Evolutionary conservation across 2,888 invertebrate species (phyloP), one percentile per base, ranked within the genome.

Genomic region (Mythimna vitellina): DNA sequence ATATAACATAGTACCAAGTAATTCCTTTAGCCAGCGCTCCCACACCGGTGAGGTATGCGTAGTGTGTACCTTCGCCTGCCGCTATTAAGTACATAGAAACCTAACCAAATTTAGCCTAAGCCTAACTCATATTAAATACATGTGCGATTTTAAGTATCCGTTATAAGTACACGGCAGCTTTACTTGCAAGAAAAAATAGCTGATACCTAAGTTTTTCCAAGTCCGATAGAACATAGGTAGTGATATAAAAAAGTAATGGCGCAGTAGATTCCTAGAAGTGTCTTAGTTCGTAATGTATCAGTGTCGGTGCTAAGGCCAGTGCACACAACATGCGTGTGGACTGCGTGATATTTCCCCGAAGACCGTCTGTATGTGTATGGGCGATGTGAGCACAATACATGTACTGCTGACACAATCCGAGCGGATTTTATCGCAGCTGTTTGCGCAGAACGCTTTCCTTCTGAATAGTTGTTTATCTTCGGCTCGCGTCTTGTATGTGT

Each of bases 261-360:
- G 5, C 10, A 38, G 22, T 14, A 10, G 14, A 25, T 63, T 25
- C 25, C 25, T 38, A 51, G 51, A n/a, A 57, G n/a, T 17, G n/a
- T 25, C 46, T 10, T 29, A 56, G 17, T 25, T n/a, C 17, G 3
- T 12, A 46, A 35, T 54, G 25, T 56, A 17, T 38, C 46, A 25
- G 25, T n/a, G 35, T 61, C 35, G 46, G 17, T 29, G 25, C 25
- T 62, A 14, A 22, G 22, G 38, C 29, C 8, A 38, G 70, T 25
- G 14, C 42, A 29, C 57, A 61, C 53, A n/a, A 20, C 42, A 9
- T n/a, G 57, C 42, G 35, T 58, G 51, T 58, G 25, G 29, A 17
- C 49, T 57, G 65, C 20, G 49, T 53, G 68, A 54, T 51, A 51
- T 76, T 78, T 72, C 77, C 72, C 72, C 25, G n/a, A 53, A 72